Base-by-base conservation (phyloP, 2,113 vertebrate species). In the Aegithalos caudatus region DNA sequence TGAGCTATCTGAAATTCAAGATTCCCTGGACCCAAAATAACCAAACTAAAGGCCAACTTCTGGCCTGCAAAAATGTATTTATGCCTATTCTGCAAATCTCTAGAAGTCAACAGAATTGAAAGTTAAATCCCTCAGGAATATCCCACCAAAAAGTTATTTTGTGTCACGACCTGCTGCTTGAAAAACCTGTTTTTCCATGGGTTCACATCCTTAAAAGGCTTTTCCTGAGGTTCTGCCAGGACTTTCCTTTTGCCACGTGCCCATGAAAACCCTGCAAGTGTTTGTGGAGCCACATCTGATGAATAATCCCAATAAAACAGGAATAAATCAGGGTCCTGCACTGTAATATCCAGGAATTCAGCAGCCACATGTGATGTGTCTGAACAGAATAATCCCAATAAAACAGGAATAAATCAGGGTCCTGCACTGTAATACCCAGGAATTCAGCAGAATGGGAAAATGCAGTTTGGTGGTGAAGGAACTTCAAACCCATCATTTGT, bases 1-100 rank as follows among this genome's bases (percentile, higher is more conserved):
- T 65, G 42, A 88, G 62, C n/a, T 4, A 7, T 7, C 33, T 0
- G 0, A 38, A 61, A 50, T 37, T 58, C 57, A 20, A 54, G 12
- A 50, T 9, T 9, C 7, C 9, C 3, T 1, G 25, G 20, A 65
- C 8, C 23, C 48, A 61, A 87, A 82, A 64, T 18, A 72, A 56
- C 20, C 54, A 77, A 89, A 86, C 37, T 18, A 71, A 88, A 53
- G 20, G 28, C 28, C 69, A 61, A 25, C 16, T 77, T 76, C 54
- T 61, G 57, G 37, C 35, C 72, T 66, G 47, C 7, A 57, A 45
- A 45, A 51, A 47, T n/a, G 17, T 23, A 25, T 58, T 83, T 73
- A 13, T n/a, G 45, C 37, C 21, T 85, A 14, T 64, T 65, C 61
- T 81, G 18, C 37, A 54, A 7, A 47, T 42, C 31, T 80, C 25